Base-by-base conservation (phyloP, 2,888 invertebrate species). In the Heliothis peltigera region DNA sequence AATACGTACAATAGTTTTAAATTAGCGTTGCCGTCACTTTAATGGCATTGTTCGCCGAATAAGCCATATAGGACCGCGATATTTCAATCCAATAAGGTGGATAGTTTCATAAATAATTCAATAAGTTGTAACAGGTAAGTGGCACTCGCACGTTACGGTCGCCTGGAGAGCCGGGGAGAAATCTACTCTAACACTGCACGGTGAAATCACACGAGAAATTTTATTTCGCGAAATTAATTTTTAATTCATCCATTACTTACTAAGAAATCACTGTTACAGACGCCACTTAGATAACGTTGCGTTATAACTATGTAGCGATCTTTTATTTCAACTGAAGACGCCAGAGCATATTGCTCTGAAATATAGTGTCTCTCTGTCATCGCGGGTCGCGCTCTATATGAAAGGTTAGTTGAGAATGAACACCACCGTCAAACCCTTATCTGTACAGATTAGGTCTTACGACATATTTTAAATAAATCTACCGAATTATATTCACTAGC, bases 91-190 rank as follows among this genome's bases (percentile, higher is more conserved):
- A 92, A 92, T 92, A 92, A 91, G 89, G 88, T 79, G 87, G 91
- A 91, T 92, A 93, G 92, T 93, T 88, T 89, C 84, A 92, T 95
- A 92, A 94, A 95, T 93, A 92, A 94, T 95, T 93, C 92, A 94
- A 87, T 87, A 88, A 89, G 90, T 88, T 91, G 92, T 93, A 92
- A 92, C 93, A 89, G 91, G 92, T 94, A 94, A 94, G 93, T 92
- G 93, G 91, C 88, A 90, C 88, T 92, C 87, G 80, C 87, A 84
- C 85, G 89, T 93, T 92, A 94, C 88, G 91, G 89, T 83, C 92
- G 90, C 87, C 86, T 70, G 12, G 91, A 90, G 92, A 88, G 79
- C 69, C 61, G 58, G 82, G 78, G 82, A 84, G 85, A 85, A 89
- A 86, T 88, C 85, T 75, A 82, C 84, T 83, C 87, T 73, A 84